Evolutionary conservation across 2,797 vertebrate species (phyloP), one percentile per base, ranked within the genome.

Genomic region (Alosa sapidissima): DNA sequence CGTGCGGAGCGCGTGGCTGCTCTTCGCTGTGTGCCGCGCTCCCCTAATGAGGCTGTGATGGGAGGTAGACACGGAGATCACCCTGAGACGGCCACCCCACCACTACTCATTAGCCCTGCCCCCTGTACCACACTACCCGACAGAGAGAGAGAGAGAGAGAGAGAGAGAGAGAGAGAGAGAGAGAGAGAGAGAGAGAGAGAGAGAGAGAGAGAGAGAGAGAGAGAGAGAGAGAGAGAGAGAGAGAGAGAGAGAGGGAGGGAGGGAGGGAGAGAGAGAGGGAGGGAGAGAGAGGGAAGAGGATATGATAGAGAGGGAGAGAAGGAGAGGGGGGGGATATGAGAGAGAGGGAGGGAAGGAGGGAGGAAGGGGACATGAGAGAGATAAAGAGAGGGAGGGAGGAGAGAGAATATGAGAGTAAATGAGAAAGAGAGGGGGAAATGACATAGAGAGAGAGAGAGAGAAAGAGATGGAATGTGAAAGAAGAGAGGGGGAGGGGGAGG

Each of bases 31-130:
- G 58, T 9, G 58, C 58, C 2, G 7, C 6, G 62, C 72, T 78
- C 36, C 72, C 41, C 14, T 78, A 78, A 78, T 47, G 72, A 78
- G 72, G 16, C 72, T 78, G 6, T 78, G 5, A 78, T 78, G 72
- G 36, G 4, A 13, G 72, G 10, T 41, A 19, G 41, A 78, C 41
- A 21, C 72, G 41, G 41, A 78, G 14, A 78, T 78, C 72, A 78
- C 19, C 36, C 13, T 0, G 36, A 78, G 72, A 78, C 72, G 5
- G 16, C 41, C 13, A 14, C 36, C 72, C 41, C 41, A 78, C 14
- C 72, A 16, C 36, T 19, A 47, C 72, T 78, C 72, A 78, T 78
- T 78, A 78, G 65, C 65, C 65, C 65, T 36, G 65, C 36, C 33
- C 58, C n/a, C 58, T 2, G 2, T 4, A 41, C 41, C 21, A 62